phyloP scores from a whole-genome alignment of 2,888 invertebrate genomes.

The Patella pellucida region DNA sequence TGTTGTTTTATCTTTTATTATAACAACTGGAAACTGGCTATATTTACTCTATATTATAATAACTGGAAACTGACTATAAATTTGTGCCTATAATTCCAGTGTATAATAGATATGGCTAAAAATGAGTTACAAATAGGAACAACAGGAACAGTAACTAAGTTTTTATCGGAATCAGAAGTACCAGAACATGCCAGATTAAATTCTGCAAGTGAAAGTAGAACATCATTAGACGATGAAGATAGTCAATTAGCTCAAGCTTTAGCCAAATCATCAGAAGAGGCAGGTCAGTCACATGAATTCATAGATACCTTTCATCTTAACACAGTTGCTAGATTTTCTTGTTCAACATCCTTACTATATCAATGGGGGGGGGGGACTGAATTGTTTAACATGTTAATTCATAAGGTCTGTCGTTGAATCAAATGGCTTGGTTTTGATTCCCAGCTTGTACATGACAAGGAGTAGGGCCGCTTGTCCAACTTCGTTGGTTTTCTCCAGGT shows the following conservation, averaged over 20 bases:
- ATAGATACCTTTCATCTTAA: neutral
- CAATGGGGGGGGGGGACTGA: no score
- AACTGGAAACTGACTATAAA: no score
- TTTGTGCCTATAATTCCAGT: slow-evolving; percentile 40
- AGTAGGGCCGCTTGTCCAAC: no score
- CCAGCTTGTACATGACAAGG: no score
- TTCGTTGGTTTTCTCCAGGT: no score
- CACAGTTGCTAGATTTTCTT: neutral
- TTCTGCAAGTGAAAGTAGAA: slow-evolving; percentile 28
- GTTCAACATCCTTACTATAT: neutral
- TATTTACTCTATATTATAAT: no score
- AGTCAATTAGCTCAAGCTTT: slow-evolving; percentile 66
- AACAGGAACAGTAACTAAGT: slow-evolving; percentile 90
- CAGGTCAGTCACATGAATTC: slow-evolving; percentile 53
- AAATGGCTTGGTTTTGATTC: no score
- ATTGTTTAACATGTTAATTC: no score
- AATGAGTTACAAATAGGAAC: slow-evolving; percentile 93
- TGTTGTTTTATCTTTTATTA: no score
- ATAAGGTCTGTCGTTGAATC: no score
- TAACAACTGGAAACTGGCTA: no score
- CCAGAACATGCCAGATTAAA: slow-evolving; percentile 86
- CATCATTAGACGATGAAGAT: slow-evolving; percentile 55
- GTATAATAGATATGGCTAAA: slow-evolving; percentile 76
- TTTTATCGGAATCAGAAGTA: slow-evolving; percentile 84
- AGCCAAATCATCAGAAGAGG: slow-evolving; percentile 61